A percentile compares a stretch with the other conserved stretches of the same genome.
Conservation (phyloP, 1,140 invertebrate genomes). For the Cotesia vestalis region DNA sequence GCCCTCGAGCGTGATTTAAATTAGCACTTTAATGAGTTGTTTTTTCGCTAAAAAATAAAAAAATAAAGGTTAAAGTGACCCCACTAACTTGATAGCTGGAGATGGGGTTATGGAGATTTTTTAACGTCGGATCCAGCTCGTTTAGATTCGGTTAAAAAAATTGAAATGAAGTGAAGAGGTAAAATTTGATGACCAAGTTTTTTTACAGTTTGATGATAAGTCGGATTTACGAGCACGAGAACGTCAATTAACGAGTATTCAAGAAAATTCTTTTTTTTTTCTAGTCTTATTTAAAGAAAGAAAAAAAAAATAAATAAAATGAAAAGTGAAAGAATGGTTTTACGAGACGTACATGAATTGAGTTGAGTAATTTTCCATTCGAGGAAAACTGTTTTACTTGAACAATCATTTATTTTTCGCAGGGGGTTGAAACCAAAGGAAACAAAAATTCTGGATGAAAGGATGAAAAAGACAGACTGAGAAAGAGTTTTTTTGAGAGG, state of each 20-base stretch:
- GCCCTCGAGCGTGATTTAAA: constrained; percentile 20
- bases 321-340: constrained; percentile 10
- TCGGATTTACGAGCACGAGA: too few species aligned
- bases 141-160: too few species aligned
- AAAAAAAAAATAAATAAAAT: background rate
- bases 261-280: constrained; percentile 2
- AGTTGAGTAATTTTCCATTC: constrained; percentile 30
- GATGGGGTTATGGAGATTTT: too few species aligned
- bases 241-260: background rate
- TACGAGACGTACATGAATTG: background rate
- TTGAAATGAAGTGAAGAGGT: too few species aligned
- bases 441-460: background rate
- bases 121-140: too few species aligned
- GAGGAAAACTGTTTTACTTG: constrained; percentile 14
- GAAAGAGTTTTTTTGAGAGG: constrained; percentile 19
- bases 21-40: constrained; percentile 34
- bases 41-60: constrained; percentile 10
- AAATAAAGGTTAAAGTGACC: background rate
- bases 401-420: constrained; percentile 30
- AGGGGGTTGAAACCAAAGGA: background rate
- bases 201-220: too few species aligned
- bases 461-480: background rate
- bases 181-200: too few species aligned
- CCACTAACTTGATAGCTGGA: too few species aligned
- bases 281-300: background rate